phyloP scores from a whole-genome alignment of 1,140 invertebrate genomes.

The Hyles euphorbiae region DNA sequence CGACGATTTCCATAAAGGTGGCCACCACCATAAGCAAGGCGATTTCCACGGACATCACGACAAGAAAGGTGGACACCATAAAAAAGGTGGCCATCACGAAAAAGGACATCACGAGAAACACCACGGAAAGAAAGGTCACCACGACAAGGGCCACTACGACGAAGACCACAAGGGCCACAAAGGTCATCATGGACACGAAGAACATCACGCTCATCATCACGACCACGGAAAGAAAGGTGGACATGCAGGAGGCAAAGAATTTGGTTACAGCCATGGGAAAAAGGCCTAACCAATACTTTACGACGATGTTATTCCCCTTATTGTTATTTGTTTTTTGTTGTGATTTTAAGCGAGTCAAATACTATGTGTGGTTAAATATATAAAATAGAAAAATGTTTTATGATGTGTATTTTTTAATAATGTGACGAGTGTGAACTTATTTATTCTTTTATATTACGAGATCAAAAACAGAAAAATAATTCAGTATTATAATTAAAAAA shows the following conservation, averaged over 20 bases:
- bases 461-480: too few relatives aligned
- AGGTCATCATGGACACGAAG: conserved; percentile 79
- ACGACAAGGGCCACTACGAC: conserved; percentile 82
- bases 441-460: too few relatives aligned
- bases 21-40: conserved; percentile 82
- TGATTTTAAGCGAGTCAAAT: conserved; percentile 1
- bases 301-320: conserved; percentile 14
- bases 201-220: conserved; percentile 79
- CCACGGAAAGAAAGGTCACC: conserved; percentile 84
- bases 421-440: too few relatives aligned
- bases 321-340: conserved; percentile 30
- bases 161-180: conserved; percentile 79
- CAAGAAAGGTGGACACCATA: conserved; percentile 81
- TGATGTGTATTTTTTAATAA: too few relatives aligned
- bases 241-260: conserved; percentile 79
- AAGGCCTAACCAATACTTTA: conserved; percentile 38
- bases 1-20: conserved; percentile 86
- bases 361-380: background rate
- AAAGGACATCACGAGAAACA: conserved; percentile 82
- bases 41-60: conserved; percentile 82
- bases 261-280: conserved; percentile 77
- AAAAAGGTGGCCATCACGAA: conserved; percentile 83
- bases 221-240: conserved; percentile 81
- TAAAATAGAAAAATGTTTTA: too few relatives aligned
- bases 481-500: too few relatives aligned